A percentile compares a stretch with the other conserved stretches of the same genome.
Conservation (phyloP, 2,888 invertebrate species). For the Drosophila rubida region DNA sequence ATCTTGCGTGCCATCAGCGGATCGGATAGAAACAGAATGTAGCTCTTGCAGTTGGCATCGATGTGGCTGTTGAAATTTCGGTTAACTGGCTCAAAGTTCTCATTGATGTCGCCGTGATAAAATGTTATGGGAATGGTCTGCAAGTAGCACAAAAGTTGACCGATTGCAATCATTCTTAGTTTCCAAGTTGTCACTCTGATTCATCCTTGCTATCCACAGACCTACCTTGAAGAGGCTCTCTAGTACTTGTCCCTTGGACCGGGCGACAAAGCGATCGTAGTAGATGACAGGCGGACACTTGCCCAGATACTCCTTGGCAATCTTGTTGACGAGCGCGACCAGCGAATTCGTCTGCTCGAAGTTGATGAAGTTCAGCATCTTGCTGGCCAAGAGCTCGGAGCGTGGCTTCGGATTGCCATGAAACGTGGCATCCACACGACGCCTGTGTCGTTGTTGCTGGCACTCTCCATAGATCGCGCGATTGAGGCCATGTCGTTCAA, state of each 20-base stretch:
- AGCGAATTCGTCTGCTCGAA: conserved; percentile 87
- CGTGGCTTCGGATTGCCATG: conserved; percentile 87
- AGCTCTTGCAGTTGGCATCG: conserved; percentile 87
- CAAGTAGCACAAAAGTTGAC: not conserved
- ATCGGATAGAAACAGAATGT: conserved; percentile 89
- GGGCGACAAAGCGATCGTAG: conserved; percentile 88
- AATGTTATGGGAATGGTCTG: conserved; percentile 86
- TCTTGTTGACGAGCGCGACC: conserved; percentile 87
- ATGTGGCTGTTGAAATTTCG: conserved; percentile 75
- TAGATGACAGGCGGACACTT: conserved; percentile 89
- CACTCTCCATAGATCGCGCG: conserved; percentile 44
- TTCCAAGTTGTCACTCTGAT: too few species aligned
- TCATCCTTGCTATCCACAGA: too few species aligned
- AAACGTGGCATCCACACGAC: conserved; percentile 86
- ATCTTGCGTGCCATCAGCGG: conserved; percentile 87
- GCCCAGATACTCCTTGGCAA: conserved; percentile 87
- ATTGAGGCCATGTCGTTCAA: conserved; percentile 52
- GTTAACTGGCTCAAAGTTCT: conserved; percentile 85
- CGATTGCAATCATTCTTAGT: too few species aligned
- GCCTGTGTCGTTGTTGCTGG: conserved; percentile 41
- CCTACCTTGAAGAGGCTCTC: conserved; percentile 86
- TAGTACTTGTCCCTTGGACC: conserved; percentile 86
- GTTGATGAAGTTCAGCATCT: conserved; percentile 83
- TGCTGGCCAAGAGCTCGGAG: conserved; percentile 86
- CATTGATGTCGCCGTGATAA: conserved; percentile 88